Evolutionary conservation across 2,113 vertebrate genomes (phyloP).

Genomic region (Actenoides hombroni): DNA sequence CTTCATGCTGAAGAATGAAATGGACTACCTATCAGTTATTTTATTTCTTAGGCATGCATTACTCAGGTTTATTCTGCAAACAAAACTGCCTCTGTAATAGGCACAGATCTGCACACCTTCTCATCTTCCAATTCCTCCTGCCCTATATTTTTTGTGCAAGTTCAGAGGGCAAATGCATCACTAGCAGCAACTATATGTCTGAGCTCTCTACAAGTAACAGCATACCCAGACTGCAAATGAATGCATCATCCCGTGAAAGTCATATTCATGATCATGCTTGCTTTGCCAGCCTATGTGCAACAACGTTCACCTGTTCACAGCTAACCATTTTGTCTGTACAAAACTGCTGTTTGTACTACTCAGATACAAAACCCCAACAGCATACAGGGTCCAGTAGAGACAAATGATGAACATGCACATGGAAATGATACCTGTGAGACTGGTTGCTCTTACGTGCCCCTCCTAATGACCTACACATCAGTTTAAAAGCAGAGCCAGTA

Average conservation of each 20-base stretch:
- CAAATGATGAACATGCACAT: not conserved
- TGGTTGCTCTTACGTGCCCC: not conserved
- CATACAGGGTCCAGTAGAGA: not conserved
- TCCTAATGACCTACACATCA: not conserved
- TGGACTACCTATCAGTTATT: not conserved
- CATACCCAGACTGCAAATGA: not conserved
- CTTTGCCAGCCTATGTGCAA: not conserved
- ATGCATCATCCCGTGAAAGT: not conserved
- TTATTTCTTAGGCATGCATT: not conserved
- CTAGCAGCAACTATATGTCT: not conserved
- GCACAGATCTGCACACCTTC: not conserved
- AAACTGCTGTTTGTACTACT: not conserved
- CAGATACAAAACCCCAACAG: not conserved
- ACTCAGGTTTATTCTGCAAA: not conserved
- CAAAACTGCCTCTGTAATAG: not conserved
- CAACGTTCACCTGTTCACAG: not conserved
- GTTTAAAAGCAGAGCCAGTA: not conserved
- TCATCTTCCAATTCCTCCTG: not conserved
- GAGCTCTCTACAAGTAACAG: not conserved
- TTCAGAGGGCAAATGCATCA: accelerated
- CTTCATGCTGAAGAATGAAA: not conserved
- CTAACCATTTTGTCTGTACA: too few species aligned
- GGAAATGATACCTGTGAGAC: not conserved
- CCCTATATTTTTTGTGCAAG: not conserved
- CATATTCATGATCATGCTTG: not conserved